Evolutionary conservation across 1,140 invertebrate genomes (phyloP), one percentile per base, ranked within the genome.

Genomic region (Asobara japonica): DNA sequence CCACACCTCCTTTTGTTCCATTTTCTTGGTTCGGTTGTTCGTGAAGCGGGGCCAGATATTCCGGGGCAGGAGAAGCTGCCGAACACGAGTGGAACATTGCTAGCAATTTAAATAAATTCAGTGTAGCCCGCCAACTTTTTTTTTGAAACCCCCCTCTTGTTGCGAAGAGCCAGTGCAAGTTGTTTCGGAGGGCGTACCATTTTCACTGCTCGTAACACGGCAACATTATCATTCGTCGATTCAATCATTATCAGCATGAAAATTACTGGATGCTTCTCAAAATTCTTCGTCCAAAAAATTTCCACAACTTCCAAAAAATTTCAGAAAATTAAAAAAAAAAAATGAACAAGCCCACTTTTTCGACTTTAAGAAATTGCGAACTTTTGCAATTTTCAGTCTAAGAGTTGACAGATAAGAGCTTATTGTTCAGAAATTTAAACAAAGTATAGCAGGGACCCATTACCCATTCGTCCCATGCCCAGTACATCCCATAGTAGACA

Each of bases 21-120:
- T 69, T 66, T 41, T 36, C 60, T 56, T 29, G 31, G 29, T 45
- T 65, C n/a, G 65, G 56, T 33, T 2, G 33, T 61, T 27, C 7
- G 38, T 20, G 18, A 67, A 38, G 56, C 22, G 60, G 20, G 16
- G 73, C 31, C 65, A 25, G 41, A 16, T 16, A 51, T 41, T 61
- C 33, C 36, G 31, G 36, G 41, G 78, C 77, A 79, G 82, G 84
- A 84, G 84, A 84, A 86, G 84, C 84, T 85, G 84, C 84, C 84
- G 81, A 85, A 87, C 85, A 86, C 82, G 83, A 79, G 81, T 66
- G 78, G 81, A 85, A 87, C 84, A 87, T 86, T 82, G 83, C 80
- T 86, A 78, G 83, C 82, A 83, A 87, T 86, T 87, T 85, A 85
- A 87, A 87, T 87, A 87, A 85, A 86, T 86, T 83, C 85, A 85